Conservation (phyloP, 2,797 vertebrate species). For the Jordanella pulchra region DNA sequence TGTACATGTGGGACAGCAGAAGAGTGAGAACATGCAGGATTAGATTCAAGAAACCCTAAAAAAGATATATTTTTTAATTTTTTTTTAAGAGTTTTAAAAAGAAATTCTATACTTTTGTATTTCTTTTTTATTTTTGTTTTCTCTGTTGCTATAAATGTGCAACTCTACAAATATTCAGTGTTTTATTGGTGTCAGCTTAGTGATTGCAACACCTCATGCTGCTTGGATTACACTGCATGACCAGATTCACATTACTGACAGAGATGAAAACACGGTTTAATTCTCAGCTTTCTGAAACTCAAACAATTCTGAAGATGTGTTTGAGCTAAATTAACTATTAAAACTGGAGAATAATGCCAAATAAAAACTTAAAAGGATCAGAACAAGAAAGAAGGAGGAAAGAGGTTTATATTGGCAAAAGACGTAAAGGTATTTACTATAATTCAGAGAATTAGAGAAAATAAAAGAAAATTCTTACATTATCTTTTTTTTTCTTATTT, state of each 20-base stretch:
- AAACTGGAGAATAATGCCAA: background rate
- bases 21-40: constrained; percentile 84
- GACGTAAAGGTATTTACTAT: too few relatives aligned
- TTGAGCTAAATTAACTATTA: too few relatives aligned
- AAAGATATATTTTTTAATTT: constrained; percentile 2
- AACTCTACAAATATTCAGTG: background rate
- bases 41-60: constrained; percentile 60
- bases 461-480: too few relatives aligned
- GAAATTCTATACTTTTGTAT: background rate
- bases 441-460: too few relatives aligned
- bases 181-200: background rate
- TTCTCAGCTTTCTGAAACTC: background rate
- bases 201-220: background rate
- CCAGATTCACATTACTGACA: background rate
- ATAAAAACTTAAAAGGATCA: background rate
- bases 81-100: background rate
- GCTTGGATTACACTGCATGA: background rate
- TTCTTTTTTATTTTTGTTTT: background rate
- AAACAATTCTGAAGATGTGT: background rate
- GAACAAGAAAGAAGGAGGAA: too few relatives aligned
- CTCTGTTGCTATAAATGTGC: background rate
- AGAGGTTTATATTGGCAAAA: too few relatives aligned
- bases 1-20: constrained; percentile 88
- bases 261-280: background rate
- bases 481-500: too few relatives aligned